A percentile compares a stretch with the other conserved stretches of the same genome.
These are phyloP conservation scores for Bos javanicus DNA, from an alignment of 2,113 vertebrate species.

Conservation along the genomic window DNA sequence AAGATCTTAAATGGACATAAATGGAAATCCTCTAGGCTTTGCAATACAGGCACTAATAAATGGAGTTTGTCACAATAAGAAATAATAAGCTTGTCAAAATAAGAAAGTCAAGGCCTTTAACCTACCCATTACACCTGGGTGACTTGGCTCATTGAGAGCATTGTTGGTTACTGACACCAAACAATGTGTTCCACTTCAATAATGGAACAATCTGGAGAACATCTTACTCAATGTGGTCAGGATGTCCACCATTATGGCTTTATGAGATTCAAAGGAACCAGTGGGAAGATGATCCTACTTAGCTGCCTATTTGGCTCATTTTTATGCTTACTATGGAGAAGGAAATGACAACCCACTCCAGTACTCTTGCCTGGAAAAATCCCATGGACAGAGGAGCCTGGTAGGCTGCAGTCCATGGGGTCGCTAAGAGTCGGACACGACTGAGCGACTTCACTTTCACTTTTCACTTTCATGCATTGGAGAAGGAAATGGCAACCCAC, in stretches of 20 bases:
- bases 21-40: background rate
- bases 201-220: background rate
- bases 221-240: background rate
- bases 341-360: background rate
- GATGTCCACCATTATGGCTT: background rate
- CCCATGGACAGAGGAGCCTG: background rate
- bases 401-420: background rate
- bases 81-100: background rate
- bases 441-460: background rate
- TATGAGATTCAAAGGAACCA: background rate
- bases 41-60: background rate
- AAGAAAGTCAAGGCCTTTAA: background rate
- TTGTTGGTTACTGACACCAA: background rate
- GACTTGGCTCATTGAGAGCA: background rate
- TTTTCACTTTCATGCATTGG: background rate
- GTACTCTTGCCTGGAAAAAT: background rate
- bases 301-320: background rate
- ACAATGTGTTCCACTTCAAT: background rate
- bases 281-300: background rate
- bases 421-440: rapidly evolving
- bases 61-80: background rate
- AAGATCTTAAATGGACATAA: background rate
- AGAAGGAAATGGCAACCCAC: background rate
- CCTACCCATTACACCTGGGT: background rate
- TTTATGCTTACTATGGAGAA: background rate